Base-by-base conservation (phyloP, 2,888 invertebrate genomes). In the Abrostola triplasia region DNA sequence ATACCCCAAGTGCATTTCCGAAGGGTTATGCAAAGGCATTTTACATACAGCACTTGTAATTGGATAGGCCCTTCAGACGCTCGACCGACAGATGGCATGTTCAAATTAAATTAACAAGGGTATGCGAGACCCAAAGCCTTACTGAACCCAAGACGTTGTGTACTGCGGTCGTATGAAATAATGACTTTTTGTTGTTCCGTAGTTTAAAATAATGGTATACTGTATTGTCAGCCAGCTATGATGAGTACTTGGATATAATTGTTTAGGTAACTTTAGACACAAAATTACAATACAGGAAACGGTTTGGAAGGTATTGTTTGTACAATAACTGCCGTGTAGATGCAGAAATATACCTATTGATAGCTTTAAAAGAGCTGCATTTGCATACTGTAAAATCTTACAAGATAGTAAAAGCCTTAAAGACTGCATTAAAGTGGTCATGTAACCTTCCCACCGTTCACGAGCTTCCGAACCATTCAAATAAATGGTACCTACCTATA, bases 21-120 rank as follows among this genome's bases (percentile, higher is more conserved):
- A 73, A 77, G 63, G 75, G 73, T 75, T 73, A 70, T 73, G 71
- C 79, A 76, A 79, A 84, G 79, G 76, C 73, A 79, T 83, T 86
- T 84, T 84, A 83, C 83, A 84, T 78, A 79, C 81, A 76, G 74
- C 74, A 79, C 75, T 80, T 83, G 86, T 89, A 89, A 89, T 88
- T 89, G 87, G 86, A 88, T 87, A 88, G 84, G 80, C 85, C 79
- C 84, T 84, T 78, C 79, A 85, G 84, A 83, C 84, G 78, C 73
- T 83, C 76, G 75, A 67, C 76, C 80, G 89, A 88, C 90, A 90
- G 90, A 89, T 90, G 90, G 90, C 86, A 87, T 89, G 88, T 90
- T 88, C 83, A 88, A 90, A 90, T 91, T 90, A 88, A 90, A 90
- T 91, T 90, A 91, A 91, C 90, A 90, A 89, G 90, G 87, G 88